phyloP scores from a whole-genome alignment of 2,113 vertebrate species.

The Rostratula benghalensis region DNA sequence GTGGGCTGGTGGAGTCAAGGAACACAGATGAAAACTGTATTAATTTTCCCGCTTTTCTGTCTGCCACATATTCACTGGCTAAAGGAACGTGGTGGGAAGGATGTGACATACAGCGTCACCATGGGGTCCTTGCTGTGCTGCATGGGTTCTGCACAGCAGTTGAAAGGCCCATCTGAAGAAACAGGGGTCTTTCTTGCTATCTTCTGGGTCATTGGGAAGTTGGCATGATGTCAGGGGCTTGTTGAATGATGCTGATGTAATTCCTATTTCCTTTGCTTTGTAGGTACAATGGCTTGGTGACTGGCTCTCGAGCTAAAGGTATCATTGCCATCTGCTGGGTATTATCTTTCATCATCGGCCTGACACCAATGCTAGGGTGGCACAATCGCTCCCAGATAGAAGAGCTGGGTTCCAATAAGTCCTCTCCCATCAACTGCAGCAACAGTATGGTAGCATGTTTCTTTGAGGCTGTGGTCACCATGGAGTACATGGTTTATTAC shows the following conservation, averaged over 20 bases:
- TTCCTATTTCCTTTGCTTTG: conserved; percentile 5
- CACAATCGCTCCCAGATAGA: conserved; percentile 47
- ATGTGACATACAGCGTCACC: neutral
- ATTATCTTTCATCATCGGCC: conserved; percentile 90
- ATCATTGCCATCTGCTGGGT: conserved; percentile 95
- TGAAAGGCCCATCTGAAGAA: neutral
- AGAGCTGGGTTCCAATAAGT: neutral
- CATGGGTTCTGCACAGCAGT: neutral
- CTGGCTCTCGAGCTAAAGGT: conserved; percentile 83
- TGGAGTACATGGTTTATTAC: conserved; percentile 98
- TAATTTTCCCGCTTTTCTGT: neutral
- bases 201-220: neutral
- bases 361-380: conserved; percentile 97
- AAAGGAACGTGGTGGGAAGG: neutral
- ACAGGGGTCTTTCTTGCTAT: neutral
- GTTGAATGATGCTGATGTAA: neutral
- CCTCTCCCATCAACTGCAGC: conserved; percentile 64
- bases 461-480: conserved; percentile 88
- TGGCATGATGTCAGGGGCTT: neutral
- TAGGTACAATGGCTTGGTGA: conserved; percentile 96
- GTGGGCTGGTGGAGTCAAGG: neutral
- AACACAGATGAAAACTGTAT: neutral
- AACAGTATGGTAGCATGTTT: conserved; percentile 82
- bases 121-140: neutral
- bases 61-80: neutral